A percentile compares a stretch with the other conserved stretches of the same genome.
phyloP scores from a whole-genome alignment of 2,797 vertebrate species.

The Potorous gilbertii region DNA sequence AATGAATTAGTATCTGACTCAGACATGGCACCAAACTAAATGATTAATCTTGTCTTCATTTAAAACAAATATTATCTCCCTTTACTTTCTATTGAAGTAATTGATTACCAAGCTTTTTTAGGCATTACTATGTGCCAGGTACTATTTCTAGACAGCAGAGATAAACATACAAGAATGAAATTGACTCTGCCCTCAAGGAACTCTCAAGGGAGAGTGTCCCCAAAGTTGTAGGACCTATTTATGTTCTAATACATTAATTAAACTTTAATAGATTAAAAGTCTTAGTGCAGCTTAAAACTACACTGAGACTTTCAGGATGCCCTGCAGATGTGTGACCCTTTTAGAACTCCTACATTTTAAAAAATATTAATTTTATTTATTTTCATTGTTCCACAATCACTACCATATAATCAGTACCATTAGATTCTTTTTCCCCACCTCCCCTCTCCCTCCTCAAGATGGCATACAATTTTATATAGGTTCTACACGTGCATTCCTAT shows the following conservation, averaged over 20 bases:
- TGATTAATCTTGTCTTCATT: background rate
- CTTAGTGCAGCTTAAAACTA: background rate
- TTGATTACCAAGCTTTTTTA: background rate
- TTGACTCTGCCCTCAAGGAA: background rate
- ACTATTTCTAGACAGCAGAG: background rate
- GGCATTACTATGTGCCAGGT: background rate
- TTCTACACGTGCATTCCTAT: too few species aligned
- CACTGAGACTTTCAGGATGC: background rate
- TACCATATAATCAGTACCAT: too few species aligned
- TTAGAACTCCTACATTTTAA: background rate
- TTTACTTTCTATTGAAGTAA: too few species aligned
- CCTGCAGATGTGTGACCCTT: too few species aligned
- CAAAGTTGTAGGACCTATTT: background rate
- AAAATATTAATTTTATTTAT: too few species aligned
- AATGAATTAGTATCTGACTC: background rate
- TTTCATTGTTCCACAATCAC: too few species aligned
- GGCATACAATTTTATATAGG: too few species aligned
- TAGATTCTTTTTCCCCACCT: too few species aligned
- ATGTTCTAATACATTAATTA: background rate
- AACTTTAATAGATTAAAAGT: background rate
- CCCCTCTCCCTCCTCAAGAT: too few species aligned
- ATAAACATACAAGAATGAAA: background rate
- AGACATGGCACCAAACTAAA: background rate
- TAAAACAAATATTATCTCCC: background rate
- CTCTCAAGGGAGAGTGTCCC: background rate